These are phyloP conservation scores for Drosophila orena DNA, from an alignment of 1,140 invertebrate genomes.

Conservation along the genomic window DNA sequence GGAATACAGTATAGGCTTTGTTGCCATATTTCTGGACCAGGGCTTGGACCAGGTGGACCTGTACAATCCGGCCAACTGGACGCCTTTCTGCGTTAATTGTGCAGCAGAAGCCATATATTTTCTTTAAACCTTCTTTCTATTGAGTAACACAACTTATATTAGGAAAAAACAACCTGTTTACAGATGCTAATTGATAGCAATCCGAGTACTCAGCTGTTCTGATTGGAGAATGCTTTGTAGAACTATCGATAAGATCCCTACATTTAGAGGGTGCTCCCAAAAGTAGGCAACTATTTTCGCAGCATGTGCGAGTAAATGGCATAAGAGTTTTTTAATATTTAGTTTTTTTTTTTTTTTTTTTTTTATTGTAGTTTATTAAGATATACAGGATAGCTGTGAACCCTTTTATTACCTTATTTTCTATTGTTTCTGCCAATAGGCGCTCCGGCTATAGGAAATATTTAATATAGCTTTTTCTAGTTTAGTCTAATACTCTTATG, in stretches of 20 bases:
- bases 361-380: too few relatives aligned
- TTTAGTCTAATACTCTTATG: too few relatives aligned
- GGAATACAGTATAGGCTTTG: slow-evolving; percentile 92
- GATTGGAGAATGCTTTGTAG: neutral
- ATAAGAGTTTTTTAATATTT: too few relatives aligned
- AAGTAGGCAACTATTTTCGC: slow-evolving; percentile 20
- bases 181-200: neutral
- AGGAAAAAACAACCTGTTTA: slow-evolving; percentile 1
- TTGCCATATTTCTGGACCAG: neutral
- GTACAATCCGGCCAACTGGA: neutral
- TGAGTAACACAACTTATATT: neutral
- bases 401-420: too few relatives aligned
- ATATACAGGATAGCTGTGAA: too few relatives aligned
- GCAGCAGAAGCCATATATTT: neutral
- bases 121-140: neutral
- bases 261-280: neutral
- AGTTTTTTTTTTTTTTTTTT: too few relatives aligned
- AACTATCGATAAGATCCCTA: slow-evolving; percentile 15
- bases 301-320: neutral
- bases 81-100: neutral
- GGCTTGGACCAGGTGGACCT: too few relatives aligned
- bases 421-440: too few relatives aligned
- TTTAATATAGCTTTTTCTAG: too few relatives aligned
- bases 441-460: too few relatives aligned
- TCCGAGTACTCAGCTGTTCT: slow-evolving; percentile 9